Base-by-base conservation (phyloP, 2,797 vertebrate genomes). In the Clarias laeviceps region DNA sequence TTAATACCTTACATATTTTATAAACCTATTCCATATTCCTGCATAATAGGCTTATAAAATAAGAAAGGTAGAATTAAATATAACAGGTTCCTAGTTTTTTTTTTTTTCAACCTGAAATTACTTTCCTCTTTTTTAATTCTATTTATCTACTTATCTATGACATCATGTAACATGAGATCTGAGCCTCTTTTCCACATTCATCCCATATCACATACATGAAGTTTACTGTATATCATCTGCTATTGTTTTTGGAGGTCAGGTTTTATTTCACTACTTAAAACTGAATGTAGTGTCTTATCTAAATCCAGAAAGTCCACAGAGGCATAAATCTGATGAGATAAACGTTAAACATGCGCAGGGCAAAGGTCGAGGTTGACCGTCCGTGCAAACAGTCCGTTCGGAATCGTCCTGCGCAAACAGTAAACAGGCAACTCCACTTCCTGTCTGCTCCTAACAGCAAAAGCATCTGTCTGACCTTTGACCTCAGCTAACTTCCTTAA, bases 401-500 rank as follows among this genome's bases (percentile, higher is more conserved):
- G 37, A 86, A 92, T 93, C 91, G 89, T 90, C 88, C 90, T 79
- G 90, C 89, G 77, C 86, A 81, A 85, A 82, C 88, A 88, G 91
- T 91, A 90, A 94, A 93, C 91, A 90, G 89, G 88, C 70, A 72
- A 61, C 64, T 86, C 84, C 87, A 87, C 93, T 92, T 95, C 95
- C 94, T 94, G 93, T 86, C 89, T 86, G 56, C 87, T 72, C 83
- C 91, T 88, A 91, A 73, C 82, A 34, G 86, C 83, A 89, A 88
- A 89, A 89, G 90, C 90, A 91, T 90, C 88, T 89, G 89, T 88
- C 88, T 90, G 88, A 87, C 89, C 87, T 87, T 78, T 83, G 85
- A 89, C 87, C 88, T 76, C n/a, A 34, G 69, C 78, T 79, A 56
- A 65, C 66, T 87, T 90, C 88, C 90, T 90, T 34, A 24, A 57